phyloP scores from a whole-genome alignment of 2,797 vertebrate genomes.

The Sebastes vulpes region DNA sequence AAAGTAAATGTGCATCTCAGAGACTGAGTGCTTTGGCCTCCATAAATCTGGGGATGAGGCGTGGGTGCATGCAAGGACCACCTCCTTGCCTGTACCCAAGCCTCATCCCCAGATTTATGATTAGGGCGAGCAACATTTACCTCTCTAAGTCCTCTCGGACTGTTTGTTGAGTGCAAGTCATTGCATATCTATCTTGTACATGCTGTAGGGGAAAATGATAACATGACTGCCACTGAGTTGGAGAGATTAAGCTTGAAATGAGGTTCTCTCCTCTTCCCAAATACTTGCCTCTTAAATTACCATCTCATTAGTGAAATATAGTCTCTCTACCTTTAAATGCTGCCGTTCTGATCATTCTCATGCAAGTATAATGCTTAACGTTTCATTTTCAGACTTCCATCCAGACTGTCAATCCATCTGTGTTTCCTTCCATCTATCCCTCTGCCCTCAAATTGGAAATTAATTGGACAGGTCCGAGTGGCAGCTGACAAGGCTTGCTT shows the following conservation, averaged over 20 bases:
- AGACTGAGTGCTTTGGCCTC: slow-evolving; percentile 62
- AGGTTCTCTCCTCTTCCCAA: not conserved
- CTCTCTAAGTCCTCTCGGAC: not conserved
- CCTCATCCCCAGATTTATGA: slow-evolving; percentile 57
- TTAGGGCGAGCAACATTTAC: slow-evolving; percentile 30
- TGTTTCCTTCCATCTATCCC: slow-evolving; percentile 45
- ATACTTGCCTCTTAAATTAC: slow-evolving; percentile 1
- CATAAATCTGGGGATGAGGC: slow-evolving; percentile 71
- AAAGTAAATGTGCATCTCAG: slow-evolving; percentile 76
- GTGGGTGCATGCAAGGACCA: slow-evolving; percentile 30
- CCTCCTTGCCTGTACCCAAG: slow-evolving; percentile 17
- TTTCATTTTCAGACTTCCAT: slow-evolving; percentile 43
- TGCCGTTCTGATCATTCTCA: not conserved
- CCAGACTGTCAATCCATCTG: slow-evolving; percentile 51
- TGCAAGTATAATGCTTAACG: slow-evolving; percentile 6
- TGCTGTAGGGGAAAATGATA: not conserved
- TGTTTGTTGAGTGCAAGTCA: slow-evolving; percentile 8
- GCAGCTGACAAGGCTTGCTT: slow-evolving; percentile 77
- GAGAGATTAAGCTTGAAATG: slow-evolving; percentile 23
- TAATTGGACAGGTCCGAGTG: slow-evolving; percentile 77
- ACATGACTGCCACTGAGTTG: not conserved
- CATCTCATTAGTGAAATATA: not conserved
- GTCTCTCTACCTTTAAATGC: not conserved
- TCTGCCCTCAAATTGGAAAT: slow-evolving; percentile 52
- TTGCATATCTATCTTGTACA: not conserved